These are phyloP conservation scores for Dermochelys coriacea DNA, from an alignment of 2,797 vertebrate species.

Conservation along the genomic window DNA sequence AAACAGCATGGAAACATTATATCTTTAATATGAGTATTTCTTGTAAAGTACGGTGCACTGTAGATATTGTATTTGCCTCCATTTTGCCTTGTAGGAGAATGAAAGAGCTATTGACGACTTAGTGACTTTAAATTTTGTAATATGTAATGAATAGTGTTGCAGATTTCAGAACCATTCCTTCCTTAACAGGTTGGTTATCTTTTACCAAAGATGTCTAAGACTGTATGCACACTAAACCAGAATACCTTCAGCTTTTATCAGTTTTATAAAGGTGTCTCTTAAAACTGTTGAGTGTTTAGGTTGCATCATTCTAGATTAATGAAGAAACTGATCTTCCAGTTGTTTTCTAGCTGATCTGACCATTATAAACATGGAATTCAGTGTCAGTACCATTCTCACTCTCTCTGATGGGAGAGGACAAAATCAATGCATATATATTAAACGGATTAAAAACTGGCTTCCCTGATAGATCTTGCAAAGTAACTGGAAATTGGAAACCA, in stretches of 20 bases:
- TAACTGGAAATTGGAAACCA: fast-evolving
- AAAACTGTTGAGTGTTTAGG: neutral
- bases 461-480: fast-evolving
- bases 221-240: neutral
- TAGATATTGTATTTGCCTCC: neutral
- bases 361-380: neutral
- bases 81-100: neutral
- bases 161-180: neutral
- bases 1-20: neutral
- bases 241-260: slow-evolving; percentile 1
- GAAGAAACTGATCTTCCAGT: neutral
- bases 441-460: neutral
- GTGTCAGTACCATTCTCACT: fast-evolving
- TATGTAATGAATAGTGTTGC: neutral
- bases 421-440: neutral
- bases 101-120: neutral
- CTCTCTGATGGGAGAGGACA: neutral
- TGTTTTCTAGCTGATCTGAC: neutral
- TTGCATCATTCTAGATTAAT: neutral
- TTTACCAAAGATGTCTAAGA: neutral
- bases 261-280: neutral
- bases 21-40: neutral
- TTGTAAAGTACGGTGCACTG: neutral
- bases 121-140: fast-evolving
- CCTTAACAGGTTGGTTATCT: neutral